Evolutionary conservation across 2,113 vertebrate species (phyloP), one percentile per base, ranked within the genome.

Genomic region (Columba janthina): DNA sequence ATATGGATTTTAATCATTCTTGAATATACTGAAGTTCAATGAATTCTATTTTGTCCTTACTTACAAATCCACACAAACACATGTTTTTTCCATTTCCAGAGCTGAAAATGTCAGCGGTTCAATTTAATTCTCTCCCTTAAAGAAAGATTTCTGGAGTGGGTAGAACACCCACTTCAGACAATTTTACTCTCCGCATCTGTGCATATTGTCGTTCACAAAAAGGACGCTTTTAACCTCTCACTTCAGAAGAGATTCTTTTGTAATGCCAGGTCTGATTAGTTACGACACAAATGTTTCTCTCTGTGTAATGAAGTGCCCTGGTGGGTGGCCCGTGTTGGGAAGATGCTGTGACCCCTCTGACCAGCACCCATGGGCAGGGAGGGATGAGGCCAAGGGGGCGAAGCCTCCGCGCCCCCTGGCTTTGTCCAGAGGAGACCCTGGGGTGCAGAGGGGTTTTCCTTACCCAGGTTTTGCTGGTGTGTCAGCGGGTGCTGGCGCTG

Each of bases 251-350:
- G 78, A 69, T 86, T 51, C 78, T 87, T 96, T 81, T 65, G 85
- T 28, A 85, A 87, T 36, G 48, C 5, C 38, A 66, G 62, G 11
- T 22, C 36, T 95, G 91, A 97, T 97, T 87, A 96, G 89, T 64
- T 95, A 94, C 95, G 96, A 91, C 96, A 97, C 40, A 90, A 91
- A 90, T 72, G 62, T 9, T 88, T 85, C 89, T 94, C 86, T 66
- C 83, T 10, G 1, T 95, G 5, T 97, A 96, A 97, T 96, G 73
- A 92, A 96, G 89, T 94, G 95, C 92, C 90, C 96, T 92, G 7
- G 38, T 85, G 88, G 88, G 86, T 82, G 60, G 74, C 42, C 78
- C 3, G 1, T 14, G 54, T 15, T 85, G 91, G 93, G 93, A 73
- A 42, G 42, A 42, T 42, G 42, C 44, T 44, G 44, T 42, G 42